These are phyloP conservation scores for Drosophila limbata DNA, from an alignment of 2,888 invertebrate species.

Conservation along the genomic window DNA sequence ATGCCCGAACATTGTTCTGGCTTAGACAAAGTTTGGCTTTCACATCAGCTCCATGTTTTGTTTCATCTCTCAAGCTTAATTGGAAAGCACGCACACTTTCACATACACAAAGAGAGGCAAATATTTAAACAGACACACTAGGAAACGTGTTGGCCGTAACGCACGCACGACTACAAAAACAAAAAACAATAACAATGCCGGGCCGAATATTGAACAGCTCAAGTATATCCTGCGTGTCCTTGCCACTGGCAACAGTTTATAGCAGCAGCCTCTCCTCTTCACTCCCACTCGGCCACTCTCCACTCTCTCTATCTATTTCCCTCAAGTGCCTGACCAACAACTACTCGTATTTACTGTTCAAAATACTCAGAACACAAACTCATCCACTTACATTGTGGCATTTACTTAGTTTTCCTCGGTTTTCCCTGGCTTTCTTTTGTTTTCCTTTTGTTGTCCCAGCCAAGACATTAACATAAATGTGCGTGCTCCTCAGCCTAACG, in stretches of 20 bases:
- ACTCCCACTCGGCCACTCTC: neutral
- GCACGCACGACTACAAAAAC: conserved; percentile 52
- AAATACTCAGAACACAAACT: conserved; percentile 12
- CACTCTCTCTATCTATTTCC: no score
- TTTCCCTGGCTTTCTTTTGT: conserved; percentile 12
- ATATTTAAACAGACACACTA: conserved; percentile 5
- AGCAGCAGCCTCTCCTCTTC: neutral
- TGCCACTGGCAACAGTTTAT: conserved; percentile 26
- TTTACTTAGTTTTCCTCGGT: conserved; percentile 17
- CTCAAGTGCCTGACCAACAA: conserved; percentile 9
- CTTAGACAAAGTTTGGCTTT: conserved; percentile 62
- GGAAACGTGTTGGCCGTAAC: conserved; percentile 65
- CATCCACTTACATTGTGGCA: conserved; percentile 27
- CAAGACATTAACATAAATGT: conserved; percentile 39
- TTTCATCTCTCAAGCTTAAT: conserved; percentile 71
- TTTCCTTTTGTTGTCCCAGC: conserved; percentile 18
- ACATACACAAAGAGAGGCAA: neutral
- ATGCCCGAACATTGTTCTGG: conserved; percentile 52
- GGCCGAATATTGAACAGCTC: conserved; percentile 50
- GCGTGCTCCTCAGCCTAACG: conserved; percentile 26
- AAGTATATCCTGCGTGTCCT: conserved; percentile 27
- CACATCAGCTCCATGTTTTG: conserved; percentile 66
- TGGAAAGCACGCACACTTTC: conserved; percentile 69
- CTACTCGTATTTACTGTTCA: conserved; percentile 21
- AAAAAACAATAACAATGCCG: conserved; percentile 38